Evolutionary conservation across 2,113 vertebrate genomes (phyloP).

Genomic region (Meriones unguiculatus): DNA sequence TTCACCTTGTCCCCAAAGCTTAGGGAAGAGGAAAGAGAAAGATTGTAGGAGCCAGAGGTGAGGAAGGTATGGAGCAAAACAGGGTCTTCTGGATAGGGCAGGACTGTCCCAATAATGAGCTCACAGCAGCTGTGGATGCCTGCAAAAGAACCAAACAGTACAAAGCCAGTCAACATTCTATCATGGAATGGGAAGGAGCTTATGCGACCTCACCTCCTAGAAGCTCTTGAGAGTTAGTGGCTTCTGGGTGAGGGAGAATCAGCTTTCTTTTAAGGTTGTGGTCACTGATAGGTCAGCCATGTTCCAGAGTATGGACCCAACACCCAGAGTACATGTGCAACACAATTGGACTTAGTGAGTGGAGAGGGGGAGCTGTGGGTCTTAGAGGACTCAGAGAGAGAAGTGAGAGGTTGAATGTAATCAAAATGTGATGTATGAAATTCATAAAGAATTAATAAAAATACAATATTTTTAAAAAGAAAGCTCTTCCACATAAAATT

Average conservation of each 20-base stretch:
- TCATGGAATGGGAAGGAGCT: background rate
- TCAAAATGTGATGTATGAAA: background rate
- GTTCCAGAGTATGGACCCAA: background rate
- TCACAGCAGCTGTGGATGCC: too few relatives aligned
- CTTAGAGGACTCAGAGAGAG: too few relatives aligned
- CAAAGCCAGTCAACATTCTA: background rate
- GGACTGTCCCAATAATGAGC: background rate
- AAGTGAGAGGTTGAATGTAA: background rate
- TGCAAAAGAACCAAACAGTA: background rate
- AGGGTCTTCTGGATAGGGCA: too few relatives aligned
- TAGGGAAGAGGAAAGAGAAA: background rate
- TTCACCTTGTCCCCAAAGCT: background rate
- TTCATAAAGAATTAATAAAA: background rate
- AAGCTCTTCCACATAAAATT: constrained; percentile 20
- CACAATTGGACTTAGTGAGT: too few relatives aligned
- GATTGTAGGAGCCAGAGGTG: background rate
- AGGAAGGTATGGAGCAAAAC: background rate
- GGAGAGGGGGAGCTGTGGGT: background rate
- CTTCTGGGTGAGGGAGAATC: background rate
- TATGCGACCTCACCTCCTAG: background rate
- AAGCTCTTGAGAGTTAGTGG: background rate
- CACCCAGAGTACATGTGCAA: too few relatives aligned
- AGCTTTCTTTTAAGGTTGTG: background rate
- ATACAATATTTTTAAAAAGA: background rate
- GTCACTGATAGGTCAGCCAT: background rate